Base-by-base conservation (phyloP, 1,140 invertebrate species). In the Drosophila nigrodunni region DNA sequence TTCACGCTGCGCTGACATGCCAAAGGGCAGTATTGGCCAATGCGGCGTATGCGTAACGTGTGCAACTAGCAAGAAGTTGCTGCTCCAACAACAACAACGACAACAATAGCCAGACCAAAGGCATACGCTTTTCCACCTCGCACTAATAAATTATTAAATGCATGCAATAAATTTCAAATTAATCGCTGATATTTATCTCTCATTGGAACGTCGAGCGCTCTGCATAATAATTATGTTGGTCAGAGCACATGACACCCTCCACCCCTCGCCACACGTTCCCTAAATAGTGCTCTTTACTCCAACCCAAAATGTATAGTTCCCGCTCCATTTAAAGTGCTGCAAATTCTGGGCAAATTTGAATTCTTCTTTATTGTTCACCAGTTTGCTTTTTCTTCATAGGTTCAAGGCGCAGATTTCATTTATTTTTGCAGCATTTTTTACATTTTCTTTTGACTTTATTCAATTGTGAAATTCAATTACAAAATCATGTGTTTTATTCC, bases 61-160 rank as follows among this genome's bases (percentile, higher is more conserved):
- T 44, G 67, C 58, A 54, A 49, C 60, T 46, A 13, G 41, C 59
- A 52, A 60, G 65, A 82, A 82, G 64, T 59, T 50, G 64, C 15
- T 64, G 62, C 34, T 15, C 9, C 59, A 74, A 11, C 50, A 44
- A 35, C 39, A 6, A 11, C 41, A 64, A 44, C 57, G 34, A 44
- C 52, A 54, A 35, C 39, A 62, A 41, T 77, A 80, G 77, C 60
- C 70, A 74, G 59, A 67, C 39, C 68, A 77, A 77, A 76, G 46
- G 71, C 49, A 15, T 60, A 35, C 25, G 25, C 39, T 13, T 15
- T 15, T 44, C 37, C 73, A 58, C 55, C 66, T 76, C 57, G 72
- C 78, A 85, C 85, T 89, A 89, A 89, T 89, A 89, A 89, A 89
- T 89, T 89, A 89, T 89, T 89, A 90, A 89, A 85, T 85, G 78